Base-by-base conservation (phyloP, 2,797 vertebrate genomes). In the Thamnophis elegans region DNA sequence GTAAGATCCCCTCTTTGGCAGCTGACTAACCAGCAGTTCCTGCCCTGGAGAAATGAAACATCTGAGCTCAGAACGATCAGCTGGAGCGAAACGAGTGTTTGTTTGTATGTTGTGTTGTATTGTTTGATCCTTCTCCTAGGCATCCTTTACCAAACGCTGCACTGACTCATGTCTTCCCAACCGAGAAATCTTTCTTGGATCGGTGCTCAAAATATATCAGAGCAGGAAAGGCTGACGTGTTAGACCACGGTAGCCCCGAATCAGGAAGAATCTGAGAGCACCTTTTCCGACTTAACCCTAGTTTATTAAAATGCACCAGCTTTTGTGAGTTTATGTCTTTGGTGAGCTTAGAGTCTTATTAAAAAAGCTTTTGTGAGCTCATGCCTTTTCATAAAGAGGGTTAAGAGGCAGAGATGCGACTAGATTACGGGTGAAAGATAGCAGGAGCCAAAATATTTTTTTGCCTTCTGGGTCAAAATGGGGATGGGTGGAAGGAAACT, bases 1-100 rank as follows among this genome's bases (percentile, higher is more conserved):
- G 98, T 96, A 98, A 98, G 97, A 98, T 98, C 90, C 97, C 97
- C 0, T 97, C 98, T 0, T 93, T 97, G 96, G 97, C 97, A 53
- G 95, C 96, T 90, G 97, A 97, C 56, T 97, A 96, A 25, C 73
- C 9, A 3, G 92, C 65, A n/a, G 11, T 20, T 10, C 93, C 51
- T 4, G 3, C 28, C 55, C 54, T 51, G 0, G 0, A 0, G 1
- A 6, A 22, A 89, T 55, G 59, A 59, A 78, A n/a, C n/a, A 47
- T 13, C 51, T 9, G 14, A 36, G 8, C 36, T 47, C 58, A 65
- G 36, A 54, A 47, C 3, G 1, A 22, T 8, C 20, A 42, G 47
- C 28, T 53, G 59, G 55, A 88, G 68, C 16, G 65, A 58, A 36
- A 88, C 1, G 16, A 20, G 65, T 32, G 14, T 20, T 56, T 82